Percentiles rank a stretch among this genome's conserved stretches.
Evolutionary conservation across 2,797 vertebrate species (phyloP).

Genomic region (Lepidocolaptes lacrymiger): DNA sequence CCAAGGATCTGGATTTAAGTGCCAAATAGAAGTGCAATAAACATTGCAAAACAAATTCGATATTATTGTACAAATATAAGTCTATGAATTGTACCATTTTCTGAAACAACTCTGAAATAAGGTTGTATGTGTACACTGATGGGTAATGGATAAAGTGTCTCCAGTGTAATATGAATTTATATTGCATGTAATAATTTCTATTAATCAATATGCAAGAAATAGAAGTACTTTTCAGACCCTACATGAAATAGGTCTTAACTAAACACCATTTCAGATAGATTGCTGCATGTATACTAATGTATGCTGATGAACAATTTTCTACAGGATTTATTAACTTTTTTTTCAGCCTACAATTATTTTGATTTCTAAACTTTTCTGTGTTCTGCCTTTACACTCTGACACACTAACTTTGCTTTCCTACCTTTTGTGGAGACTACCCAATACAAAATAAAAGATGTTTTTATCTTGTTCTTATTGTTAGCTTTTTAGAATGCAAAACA

Average conservation of each 20-base stretch:
- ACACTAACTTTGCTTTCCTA: not conserved
- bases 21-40: not conserved
- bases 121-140: not conserved
- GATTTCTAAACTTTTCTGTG: not conserved
- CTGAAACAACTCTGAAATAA: not conserved
- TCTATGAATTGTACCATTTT: not conserved
- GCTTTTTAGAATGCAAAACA: conserved; percentile 25
- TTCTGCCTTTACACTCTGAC: conserved; percentile 37
- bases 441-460: conserved; percentile 26
- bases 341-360: not conserved
- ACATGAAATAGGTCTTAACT: not conserved
- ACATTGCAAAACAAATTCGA: not conserved
- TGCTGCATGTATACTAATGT: not conserved
- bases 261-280: not conserved
- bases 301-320: not conserved
- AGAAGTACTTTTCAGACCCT: not conserved
- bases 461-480: conserved; percentile 16
- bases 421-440: not conserved
- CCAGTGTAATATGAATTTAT: not conserved
- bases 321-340: not conserved
- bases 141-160: not conserved
- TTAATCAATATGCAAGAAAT: not conserved
- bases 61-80: not conserved
- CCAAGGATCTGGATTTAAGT: not conserved
- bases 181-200: not conserved